Percentiles rank a stretch among this genome's conserved stretches.
Conservation (phyloP, 2,888 invertebrate genomes). For the Tenthredo scrophulariae region DNA sequence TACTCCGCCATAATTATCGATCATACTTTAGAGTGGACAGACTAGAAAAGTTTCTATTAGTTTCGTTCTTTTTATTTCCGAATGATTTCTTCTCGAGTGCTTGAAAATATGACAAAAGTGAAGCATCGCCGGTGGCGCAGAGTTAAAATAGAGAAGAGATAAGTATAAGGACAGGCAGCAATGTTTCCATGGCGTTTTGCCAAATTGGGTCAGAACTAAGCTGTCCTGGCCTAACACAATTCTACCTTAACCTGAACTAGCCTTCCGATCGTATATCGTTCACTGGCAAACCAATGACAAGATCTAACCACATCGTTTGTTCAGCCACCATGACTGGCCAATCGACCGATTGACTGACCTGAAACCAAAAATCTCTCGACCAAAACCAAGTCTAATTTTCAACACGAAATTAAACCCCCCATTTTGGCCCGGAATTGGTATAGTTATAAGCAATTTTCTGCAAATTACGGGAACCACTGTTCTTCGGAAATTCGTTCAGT, state of each 20-base stretch:
- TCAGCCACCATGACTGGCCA: conserved; percentile 55
- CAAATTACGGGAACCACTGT: background rate
- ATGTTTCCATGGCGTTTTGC: conserved; percentile 31
- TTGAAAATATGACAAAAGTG: background rate
- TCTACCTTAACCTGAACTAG: conserved; percentile 6
- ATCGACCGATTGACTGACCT: conserved; percentile 41
- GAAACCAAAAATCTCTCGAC: conserved; percentile 20
- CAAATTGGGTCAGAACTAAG: conserved; percentile 44
- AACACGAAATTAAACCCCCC: conserved; percentile 13
- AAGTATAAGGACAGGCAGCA: background rate
- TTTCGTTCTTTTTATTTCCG: background rate
- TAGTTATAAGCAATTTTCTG: background rate
- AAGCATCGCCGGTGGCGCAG: background rate
- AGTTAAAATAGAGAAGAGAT: background rate
- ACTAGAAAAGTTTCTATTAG: background rate
- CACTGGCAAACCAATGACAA: conserved; percentile 55
- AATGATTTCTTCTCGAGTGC: background rate
- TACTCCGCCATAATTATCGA: background rate
- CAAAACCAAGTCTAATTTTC: conserved; percentile 41
- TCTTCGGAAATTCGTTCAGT: background rate
- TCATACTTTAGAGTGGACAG: background rate
- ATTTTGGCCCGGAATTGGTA: background rate
- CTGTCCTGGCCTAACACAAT: conserved; percentile 16
- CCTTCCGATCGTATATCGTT: conserved; percentile 45
- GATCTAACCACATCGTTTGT: conserved; percentile 61